phyloP scores from a whole-genome alignment of 2,888 invertebrate species.

The Meteorus colon region DNA sequence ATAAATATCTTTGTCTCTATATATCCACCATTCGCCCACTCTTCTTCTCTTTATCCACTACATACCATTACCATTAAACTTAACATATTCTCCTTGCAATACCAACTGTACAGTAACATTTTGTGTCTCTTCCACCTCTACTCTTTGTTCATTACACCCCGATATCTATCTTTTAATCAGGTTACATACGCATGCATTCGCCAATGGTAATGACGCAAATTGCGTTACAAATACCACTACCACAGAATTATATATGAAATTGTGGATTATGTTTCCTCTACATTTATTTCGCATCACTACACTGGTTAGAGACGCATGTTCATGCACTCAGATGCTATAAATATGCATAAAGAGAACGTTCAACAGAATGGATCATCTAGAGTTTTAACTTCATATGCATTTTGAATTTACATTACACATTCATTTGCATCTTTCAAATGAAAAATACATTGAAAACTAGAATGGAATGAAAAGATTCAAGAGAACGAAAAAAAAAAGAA shows the following conservation, averaged over 20 bases:
- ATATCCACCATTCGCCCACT: neutral
- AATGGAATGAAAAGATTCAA: no score
- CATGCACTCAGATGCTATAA: conserved; percentile 39
- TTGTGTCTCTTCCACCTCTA: conserved; percentile 31
- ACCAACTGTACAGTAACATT: neutral
- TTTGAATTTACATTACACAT: neutral
- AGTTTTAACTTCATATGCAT: neutral
- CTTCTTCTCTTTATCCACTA: conserved; percentile 38
- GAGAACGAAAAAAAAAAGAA: no score
- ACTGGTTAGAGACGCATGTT: no score
- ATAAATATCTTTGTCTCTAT: conserved; percentile 60
- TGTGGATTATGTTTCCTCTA: conserved; percentile 19
- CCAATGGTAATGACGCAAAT: conserved; percentile 24
- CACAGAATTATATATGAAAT: conserved; percentile 52
- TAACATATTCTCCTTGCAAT: neutral
- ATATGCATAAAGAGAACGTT: conserved; percentile 4
- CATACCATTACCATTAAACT: conserved; percentile 31
- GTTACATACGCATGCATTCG: conserved; percentile 1
- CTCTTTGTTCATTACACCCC: conserved; percentile 17
- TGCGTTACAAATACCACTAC: conserved; percentile 55
- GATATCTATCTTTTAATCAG: conserved; percentile 17
- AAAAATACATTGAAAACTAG: no score
- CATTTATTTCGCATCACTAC: conserved; percentile 7
- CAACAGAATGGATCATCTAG: conserved; percentile 12
- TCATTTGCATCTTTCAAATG: neutral